Evolutionary conservation across 2,888 invertebrate genomes (phyloP).

Genomic region (Microctonus hyperodae): DNA sequence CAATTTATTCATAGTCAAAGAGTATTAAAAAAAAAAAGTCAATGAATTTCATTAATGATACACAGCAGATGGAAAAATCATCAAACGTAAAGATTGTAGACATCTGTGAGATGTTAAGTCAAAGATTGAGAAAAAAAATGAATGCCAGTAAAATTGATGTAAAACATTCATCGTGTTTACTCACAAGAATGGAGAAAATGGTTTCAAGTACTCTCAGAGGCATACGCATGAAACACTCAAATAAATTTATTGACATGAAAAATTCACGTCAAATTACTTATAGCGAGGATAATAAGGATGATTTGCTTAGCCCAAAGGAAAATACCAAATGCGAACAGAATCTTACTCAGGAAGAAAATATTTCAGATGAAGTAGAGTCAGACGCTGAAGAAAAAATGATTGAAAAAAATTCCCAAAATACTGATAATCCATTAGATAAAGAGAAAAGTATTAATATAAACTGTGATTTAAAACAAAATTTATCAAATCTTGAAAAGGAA

Average conservation of each 20-base stretch:
- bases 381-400: too few species aligned
- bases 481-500: too few species aligned
- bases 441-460: too few species aligned
- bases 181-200: constrained; percentile 15
- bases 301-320: background rate
- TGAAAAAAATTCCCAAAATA: too few species aligned
- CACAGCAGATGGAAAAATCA: too few species aligned
- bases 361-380: too few species aligned
- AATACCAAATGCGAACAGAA: too few species aligned
- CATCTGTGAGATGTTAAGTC: background rate
- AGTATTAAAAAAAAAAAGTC: constrained; percentile 39
- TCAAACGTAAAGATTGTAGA: background rate
- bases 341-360: too few species aligned
- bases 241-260: background rate
- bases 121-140: constrained; percentile 12
- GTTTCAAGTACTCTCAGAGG: constrained; percentile 1
- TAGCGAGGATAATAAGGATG: background rate
- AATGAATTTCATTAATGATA: background rate
- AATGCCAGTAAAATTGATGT: background rate
- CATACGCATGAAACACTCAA: background rate
- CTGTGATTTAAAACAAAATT: too few species aligned
- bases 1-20: too few species aligned
- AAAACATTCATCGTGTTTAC: constrained; percentile 1
- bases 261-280: background rate
- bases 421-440: too few species aligned